Evolutionary conservation across 2,113 vertebrate species (phyloP).

Genomic region (Serranochromis macrocephalus): DNA sequence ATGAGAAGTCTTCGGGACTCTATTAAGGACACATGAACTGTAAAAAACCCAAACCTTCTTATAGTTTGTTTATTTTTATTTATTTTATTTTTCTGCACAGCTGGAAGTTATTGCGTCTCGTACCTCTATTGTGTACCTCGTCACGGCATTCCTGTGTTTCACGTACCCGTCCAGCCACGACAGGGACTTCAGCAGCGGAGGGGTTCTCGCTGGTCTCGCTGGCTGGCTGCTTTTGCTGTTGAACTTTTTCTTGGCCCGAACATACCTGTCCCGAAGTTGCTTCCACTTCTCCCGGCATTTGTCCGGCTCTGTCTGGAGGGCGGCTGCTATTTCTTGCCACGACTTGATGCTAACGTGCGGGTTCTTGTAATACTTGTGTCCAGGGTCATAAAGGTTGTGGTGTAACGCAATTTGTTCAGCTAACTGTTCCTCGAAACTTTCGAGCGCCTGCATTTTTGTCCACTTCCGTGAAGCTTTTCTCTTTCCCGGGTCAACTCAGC

Average conservation of each 20-base stretch:
- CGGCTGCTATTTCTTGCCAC: background rate
- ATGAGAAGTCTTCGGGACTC: background rate
- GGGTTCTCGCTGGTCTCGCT: background rate
- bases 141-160: background rate
- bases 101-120: background rate
- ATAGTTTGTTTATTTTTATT: background rate
- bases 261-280: background rate
- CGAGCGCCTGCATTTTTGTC: background rate
- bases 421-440: background rate
- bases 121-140: background rate
- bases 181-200: background rate
- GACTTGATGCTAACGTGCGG: background rate
- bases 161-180: background rate
- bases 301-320: background rate
- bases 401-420: background rate
- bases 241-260: background rate
- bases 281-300: background rate
- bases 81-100: background rate
- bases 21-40: background rate
- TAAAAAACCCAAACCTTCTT: background rate
- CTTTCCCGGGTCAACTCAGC: background rate
- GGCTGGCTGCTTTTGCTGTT: background rate
- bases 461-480: background rate
- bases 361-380: background rate
- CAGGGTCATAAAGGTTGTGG: background rate